Evolutionary conservation across 2,113 vertebrate species (phyloP), one percentile per base, ranked within the genome.

Genomic region (Cryptotis parvus): DNA sequence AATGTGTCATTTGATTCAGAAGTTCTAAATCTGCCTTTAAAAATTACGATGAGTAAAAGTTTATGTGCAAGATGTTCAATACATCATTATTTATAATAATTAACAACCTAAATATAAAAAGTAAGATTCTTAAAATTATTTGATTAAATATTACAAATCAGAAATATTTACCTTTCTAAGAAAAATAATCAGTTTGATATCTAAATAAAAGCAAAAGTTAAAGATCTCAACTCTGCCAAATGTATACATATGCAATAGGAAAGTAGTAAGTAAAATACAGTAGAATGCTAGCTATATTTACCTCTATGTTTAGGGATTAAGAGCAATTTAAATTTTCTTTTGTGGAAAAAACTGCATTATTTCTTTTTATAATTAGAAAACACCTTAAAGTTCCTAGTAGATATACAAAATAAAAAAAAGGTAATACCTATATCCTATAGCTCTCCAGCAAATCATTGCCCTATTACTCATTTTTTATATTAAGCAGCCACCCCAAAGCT

Each of bases 31-130:
- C 66, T 86, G 9, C 82, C 41, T 39, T 77, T 65, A 91, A 80
- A 37, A 72, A 84, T 79, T 66, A 70, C 31, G 15, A 61, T 18
- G 49, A n/a, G 8, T 49, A 91, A 84, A 86, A 87, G 76, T 70
- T 1, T 80, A 49, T 63, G 14, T 16, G 27, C 22, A 94, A 94
- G 88, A 95, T 95, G 90, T 95, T 91, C 90, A 58, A 11, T 84
- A 31, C 55, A 87, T 88, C 55, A 52, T 95, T 91, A 89, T 91
- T 96, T 95, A 96, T 80, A 93, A 70, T 52, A 82, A 96, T 75
- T 87, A 92, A 88, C 61, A 87, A 92, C 26, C 31, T 58, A 68
- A 58, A 74, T 88, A 16, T 24, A 35, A 16, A 69, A 81, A 93
- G 45, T 26, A 14, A 3, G 8, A 39, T n/a, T 77, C 18, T 52